Evolutionary conservation across 2,888 invertebrate species (phyloP), one percentile per base, ranked within the genome.

Genomic region (Odiellus spinosus): DNA sequence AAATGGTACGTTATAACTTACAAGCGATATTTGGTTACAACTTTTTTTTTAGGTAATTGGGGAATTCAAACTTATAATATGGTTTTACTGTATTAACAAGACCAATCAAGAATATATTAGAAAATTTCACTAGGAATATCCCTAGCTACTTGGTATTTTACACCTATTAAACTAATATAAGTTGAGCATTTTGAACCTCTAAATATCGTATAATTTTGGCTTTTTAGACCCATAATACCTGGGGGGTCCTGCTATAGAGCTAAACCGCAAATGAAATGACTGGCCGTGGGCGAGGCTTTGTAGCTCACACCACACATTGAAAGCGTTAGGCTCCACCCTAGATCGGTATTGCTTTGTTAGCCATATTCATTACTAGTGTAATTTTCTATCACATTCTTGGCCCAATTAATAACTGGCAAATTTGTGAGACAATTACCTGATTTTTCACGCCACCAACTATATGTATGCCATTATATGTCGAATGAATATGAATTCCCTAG

Each of bases 101-200:
- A n/a, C n/a, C n/a, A n/a, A n/a, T n/a, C n/a, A n/a, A n/a, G n/a
- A n/a, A n/a, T n/a, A n/a, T n/a, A n/a, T n/a, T n/a, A n/a, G n/a
- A n/a, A n/a, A n/a, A n/a, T n/a, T n/a, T n/a, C n/a, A n/a, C n/a
- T n/a, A n/a, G n/a, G n/a, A n/a, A n/a, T n/a, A n/a, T n/a, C n/a
- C n/a, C n/a, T 82, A 58, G 96, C 85, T 72, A 96, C 95, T 68
- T 96, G 95, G 0, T 93, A 93, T 58, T 83, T 82, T 67, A 90
- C 90, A 60, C 96, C 81, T 69, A 85, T 86, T 2, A 84, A 84
- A 57, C 85, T 83, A 33, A 82, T 78, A 68, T 91, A 88, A 35
- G 93, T 90, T 2, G 90, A 86, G 43, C 88, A 87, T 60, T 87
- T 82, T 66, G 82, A 47, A 32, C 40, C 15, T 35, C n/a, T 15